Percentiles rank a stretch among this genome's conserved stretches.
Conservation (phyloP, 2,113 vertebrate genomes). For the Silurus meridionalis region DNA sequence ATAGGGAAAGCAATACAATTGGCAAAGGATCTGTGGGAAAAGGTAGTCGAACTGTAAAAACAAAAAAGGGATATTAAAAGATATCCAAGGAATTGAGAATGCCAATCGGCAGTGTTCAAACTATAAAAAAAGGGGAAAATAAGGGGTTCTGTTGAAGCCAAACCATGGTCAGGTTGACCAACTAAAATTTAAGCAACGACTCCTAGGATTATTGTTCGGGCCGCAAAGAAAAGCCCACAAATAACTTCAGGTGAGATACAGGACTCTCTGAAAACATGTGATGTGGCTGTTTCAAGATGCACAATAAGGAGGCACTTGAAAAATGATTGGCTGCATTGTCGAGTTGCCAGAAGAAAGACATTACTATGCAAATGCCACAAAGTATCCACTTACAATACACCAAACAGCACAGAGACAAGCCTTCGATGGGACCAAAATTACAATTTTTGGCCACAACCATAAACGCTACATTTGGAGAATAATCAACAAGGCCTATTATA, state of each 20-base stretch:
- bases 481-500: not conserved
- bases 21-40: not conserved
- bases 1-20: constrained; percentile 10
- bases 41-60: not conserved
- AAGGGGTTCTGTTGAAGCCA: no score
- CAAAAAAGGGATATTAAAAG: no score
- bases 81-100: no score
- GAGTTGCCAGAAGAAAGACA: not conserved
- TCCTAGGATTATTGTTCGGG: not conserved
- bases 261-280: no score
- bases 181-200: constrained; percentile 1
- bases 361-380: not conserved
- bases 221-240: not conserved
- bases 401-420: not conserved
- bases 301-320: no score
- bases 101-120: no score
- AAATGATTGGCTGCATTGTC: not conserved
- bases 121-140: no score
- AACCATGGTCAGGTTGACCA: not conserved
- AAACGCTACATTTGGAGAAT: not conserved
- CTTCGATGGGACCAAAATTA: no score
- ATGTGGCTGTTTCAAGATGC: no score
- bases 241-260: no score
- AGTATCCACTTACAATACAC: not conserved
- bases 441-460: not conserved